A percentile compares a stretch with the other conserved stretches of the same genome.
phyloP scores from a whole-genome alignment of 2,113 vertebrate species.

The Mixornis gularis region DNA sequence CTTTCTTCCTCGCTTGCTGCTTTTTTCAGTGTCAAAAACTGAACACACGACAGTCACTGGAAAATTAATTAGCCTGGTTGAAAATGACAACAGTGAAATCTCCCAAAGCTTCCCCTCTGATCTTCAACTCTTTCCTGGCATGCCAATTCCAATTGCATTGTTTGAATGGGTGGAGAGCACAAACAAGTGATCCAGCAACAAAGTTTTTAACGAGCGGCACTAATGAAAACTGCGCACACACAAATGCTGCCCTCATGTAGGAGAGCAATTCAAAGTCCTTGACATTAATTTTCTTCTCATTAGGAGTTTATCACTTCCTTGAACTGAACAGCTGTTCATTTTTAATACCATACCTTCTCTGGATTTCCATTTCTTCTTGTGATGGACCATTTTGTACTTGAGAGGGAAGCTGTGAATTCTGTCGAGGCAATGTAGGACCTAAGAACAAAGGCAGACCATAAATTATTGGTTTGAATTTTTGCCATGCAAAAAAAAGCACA shows the following conservation, averaged over 20 bases:
- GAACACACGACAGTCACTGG: not conserved
- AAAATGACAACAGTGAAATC: not conserved
- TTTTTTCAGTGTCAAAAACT: not conserved
- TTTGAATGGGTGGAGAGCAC: not conserved
- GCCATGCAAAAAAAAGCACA: not conserved
- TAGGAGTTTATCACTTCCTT: not conserved
- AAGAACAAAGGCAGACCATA: constrained; percentile 38
- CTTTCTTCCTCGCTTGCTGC: not conserved
- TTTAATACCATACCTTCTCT: constrained; percentile 81
- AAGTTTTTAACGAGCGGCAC: not conserved
- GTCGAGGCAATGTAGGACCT: constrained; percentile 92
- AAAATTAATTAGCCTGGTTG: not conserved
- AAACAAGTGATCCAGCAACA: not conserved
- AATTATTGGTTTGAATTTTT: not conserved
- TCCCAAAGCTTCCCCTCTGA: not conserved
- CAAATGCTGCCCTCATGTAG: not conserved
- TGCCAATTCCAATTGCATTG: not conserved
- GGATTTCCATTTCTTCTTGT: constrained; percentile 91
- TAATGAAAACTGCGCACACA: not conserved
- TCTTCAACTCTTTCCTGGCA: not conserved
- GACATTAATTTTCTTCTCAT: not conserved
- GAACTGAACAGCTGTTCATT: not conserved
- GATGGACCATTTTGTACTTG: constrained; percentile 95
- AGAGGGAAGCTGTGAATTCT: constrained; percentile 78
- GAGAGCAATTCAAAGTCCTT: not conserved